Evolutionary conservation across 2,797 vertebrate genomes (phyloP), one percentile per base, ranked within the genome.

Genomic region (Rhyacichthys aspro): DNA sequence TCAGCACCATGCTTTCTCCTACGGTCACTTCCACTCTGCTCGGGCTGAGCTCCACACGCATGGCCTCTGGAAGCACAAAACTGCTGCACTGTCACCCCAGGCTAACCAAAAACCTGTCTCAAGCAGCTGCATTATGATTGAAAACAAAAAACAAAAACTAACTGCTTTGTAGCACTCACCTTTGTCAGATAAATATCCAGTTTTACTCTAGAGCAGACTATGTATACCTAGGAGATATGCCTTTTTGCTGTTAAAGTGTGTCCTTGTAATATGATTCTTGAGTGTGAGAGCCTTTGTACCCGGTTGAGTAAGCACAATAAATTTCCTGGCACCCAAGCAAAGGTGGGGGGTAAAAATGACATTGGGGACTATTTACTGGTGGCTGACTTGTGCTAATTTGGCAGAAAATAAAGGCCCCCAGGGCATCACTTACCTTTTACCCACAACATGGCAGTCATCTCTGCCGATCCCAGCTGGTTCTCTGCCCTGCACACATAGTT

Each of bases 1-100:
- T 98, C 74, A 98, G 94, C 43, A 99, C 97, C 28, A 98, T 91
- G 53, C 97, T 99, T 86, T 99, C 97, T 39, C 96, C 97, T 18
- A 98, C 97, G 0, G 96, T 98, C 84, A 98, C 90, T 72, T 99
- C 97, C 55, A 95, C 94, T 76, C 91, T 90, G 79, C 90, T 91
- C 14, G 97, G 97, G 81, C 91, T 94, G 64, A 99, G 89, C 78
- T 95, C 95, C 91, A 99, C 95, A 78, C 91, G 94, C 83, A 97
- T 96, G 70, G 96, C 95, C 86, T 98, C 97, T 99, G 89, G 56
- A 90, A 89, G 76, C 80, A 91, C 83, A 90, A 89, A 78, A 76
- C 86, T 84, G 78, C 84, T 85, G 76, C 82, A 86, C 87, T 80
- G 86, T 90, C 87, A 91, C 85, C 87, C 70, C 86, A 86, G 82